Percentiles rank a stretch among this genome's conserved stretches.
phyloP scores from a whole-genome alignment of 2,797 vertebrate genomes.

The Periophthalmus magnuspinnatus region DNA sequence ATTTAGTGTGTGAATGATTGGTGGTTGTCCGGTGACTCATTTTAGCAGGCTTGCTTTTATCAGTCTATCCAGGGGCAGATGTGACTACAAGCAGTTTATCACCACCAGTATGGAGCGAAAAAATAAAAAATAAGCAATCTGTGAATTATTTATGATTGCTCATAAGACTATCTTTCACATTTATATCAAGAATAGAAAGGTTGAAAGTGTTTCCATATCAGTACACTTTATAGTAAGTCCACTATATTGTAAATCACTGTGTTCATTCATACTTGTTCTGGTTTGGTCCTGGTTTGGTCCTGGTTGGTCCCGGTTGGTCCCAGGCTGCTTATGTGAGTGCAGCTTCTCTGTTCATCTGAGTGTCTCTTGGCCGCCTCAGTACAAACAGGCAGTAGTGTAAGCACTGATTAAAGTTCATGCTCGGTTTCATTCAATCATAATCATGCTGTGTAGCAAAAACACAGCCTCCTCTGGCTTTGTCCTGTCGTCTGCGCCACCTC shows the following conservation, averaged over 20 bases:
- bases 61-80: too few relatives aligned
- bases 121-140: too few relatives aligned
- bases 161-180: too few relatives aligned
- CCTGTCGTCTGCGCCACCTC: constrained; percentile 68
- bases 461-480: constrained; percentile 64
- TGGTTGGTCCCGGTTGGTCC: neutral
- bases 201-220: too few relatives aligned
- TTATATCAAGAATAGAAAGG: too few relatives aligned
- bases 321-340: constrained; percentile 29
- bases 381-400: constrained; percentile 75
- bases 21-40: too few relatives aligned
- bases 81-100: too few relatives aligned
- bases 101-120: too few relatives aligned
- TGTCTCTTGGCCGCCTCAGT: constrained; percentile 68
- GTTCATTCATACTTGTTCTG: neutral
- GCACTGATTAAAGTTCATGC: constrained; percentile 83
- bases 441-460: constrained; percentile 76
- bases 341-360: constrained; percentile 41
- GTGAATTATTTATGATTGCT: too few relatives aligned
- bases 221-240: neutral
- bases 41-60: too few relatives aligned
- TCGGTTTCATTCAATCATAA: constrained; percentile 82
- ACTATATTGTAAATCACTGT: neutral
- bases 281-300: neutral
- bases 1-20: too few relatives aligned